Conservation (phyloP, 2,888 invertebrate species). For the Sesia apiformis region DNA sequence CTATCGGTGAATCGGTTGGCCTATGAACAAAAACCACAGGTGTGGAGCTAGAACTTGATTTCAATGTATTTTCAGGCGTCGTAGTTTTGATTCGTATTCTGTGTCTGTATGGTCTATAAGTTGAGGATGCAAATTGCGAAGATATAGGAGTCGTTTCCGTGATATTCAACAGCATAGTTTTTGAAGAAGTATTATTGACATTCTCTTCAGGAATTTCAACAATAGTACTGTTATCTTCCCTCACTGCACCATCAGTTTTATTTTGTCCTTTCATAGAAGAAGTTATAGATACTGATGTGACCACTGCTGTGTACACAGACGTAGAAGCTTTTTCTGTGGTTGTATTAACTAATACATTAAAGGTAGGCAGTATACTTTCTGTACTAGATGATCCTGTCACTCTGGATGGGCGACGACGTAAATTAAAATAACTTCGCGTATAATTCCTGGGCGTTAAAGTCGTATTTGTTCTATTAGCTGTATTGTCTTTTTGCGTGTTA, state of each 20-base stretch:
- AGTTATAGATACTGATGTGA: conserved; percentile 68
- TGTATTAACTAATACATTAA: conserved; percentile 24
- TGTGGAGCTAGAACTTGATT: conserved; percentile 21
- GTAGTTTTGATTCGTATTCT: conserved; percentile 59
- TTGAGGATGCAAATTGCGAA: conserved; percentile 13
- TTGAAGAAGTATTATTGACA: conserved; percentile 27
- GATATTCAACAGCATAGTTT: conserved; percentile 27
- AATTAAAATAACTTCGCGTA: conserved; percentile 51
- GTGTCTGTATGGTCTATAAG: conserved; percentile 36
- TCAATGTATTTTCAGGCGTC: conserved; percentile 44
- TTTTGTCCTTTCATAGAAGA: conserved; percentile 67
- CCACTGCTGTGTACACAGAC: conserved; percentile 68
- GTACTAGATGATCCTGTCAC: conserved; percentile 38
- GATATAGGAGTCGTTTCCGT: conserved; percentile 25
- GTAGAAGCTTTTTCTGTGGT: conserved; percentile 63
- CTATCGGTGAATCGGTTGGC: conserved; percentile 41
- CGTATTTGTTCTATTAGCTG: conserved; percentile 24
- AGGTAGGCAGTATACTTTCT: conserved; percentile 27
- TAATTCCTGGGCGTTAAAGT: conserved; percentile 38
- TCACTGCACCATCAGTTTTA: conserved; percentile 41
- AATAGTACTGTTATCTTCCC: conserved; percentile 38
- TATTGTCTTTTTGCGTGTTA: neutral
- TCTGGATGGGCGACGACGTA: conserved; percentile 47
- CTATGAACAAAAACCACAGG: conserved; percentile 17
- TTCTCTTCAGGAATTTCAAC: conserved; percentile 17